Percentiles rank a stretch among this genome's conserved stretches.
Evolutionary conservation across 2,797 vertebrate genomes (phyloP).

Genomic region (Diglossa cyanea): DNA sequence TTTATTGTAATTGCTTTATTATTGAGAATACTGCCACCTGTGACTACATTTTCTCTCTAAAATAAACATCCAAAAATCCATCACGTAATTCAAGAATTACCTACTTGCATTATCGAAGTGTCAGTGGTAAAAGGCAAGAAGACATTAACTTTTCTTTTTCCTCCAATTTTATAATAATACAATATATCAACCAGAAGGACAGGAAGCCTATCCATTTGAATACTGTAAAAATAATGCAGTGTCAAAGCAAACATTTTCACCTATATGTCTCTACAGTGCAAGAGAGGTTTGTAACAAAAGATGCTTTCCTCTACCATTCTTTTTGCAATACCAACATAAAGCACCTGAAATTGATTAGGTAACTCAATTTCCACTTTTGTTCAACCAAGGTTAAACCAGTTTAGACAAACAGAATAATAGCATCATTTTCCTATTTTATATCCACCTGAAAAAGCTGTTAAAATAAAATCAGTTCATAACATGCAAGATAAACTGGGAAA

Average conservation of each 20-base stretch:
- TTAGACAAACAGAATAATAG: background rate
- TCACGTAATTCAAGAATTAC: background rate
- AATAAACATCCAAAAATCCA: background rate
- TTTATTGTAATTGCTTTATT: background rate
- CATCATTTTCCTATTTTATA: background rate
- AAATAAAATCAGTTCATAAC: background rate
- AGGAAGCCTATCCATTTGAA: background rate
- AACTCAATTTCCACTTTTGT: background rate
- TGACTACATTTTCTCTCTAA: background rate
- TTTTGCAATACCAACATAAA: background rate
- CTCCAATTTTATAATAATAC: background rate
- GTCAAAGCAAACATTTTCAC: background rate
- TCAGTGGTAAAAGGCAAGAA: background rate
- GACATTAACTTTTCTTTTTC: background rate
- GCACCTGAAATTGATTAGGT: background rate
- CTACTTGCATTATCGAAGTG: background rate
- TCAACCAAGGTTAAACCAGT: background rate
- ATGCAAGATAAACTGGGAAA: background rate
- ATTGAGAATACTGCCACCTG: background rate
- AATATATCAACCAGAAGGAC: background rate
- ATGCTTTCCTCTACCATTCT: background rate
- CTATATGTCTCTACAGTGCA: background rate
- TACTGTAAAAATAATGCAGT: background rate
- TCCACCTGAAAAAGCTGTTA: background rate
- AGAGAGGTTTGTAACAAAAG: background rate